Evolutionary conservation across 2,888 invertebrate species (phyloP).

Genomic region (Oligia strigilis): DNA sequence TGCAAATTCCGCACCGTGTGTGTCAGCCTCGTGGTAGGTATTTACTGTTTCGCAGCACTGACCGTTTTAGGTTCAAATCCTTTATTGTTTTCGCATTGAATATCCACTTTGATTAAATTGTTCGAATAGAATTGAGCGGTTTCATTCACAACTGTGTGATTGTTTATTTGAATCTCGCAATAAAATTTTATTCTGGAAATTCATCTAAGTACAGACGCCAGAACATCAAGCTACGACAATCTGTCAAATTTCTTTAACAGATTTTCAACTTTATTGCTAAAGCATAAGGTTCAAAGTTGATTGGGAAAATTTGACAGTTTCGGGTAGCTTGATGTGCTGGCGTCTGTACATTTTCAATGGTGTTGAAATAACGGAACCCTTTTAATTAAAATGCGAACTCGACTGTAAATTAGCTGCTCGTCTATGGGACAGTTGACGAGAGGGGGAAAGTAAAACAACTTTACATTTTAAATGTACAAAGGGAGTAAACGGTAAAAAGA

Average conservation of each 20-base stretch:
- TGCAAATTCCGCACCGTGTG: conserved; percentile 28
- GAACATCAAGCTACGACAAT: no score
- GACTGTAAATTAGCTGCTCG: conserved; percentile 72
- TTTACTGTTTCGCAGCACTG: conserved; percentile 23
- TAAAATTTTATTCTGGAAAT: conserved; percentile 28
- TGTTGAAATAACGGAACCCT: conserved; percentile 64
- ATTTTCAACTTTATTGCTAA: no score
- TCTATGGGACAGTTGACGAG: conserved; percentile 68
- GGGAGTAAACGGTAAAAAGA: not conserved
- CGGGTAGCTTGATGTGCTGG: no score
- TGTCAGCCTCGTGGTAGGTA: conserved; percentile 26
- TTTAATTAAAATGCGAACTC: conserved; percentile 76
- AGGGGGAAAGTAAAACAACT: conserved; percentile 40
- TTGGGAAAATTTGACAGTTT: no score
- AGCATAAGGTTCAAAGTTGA: no score
- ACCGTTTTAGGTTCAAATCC: conserved; percentile 26
- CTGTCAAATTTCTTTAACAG: no score
- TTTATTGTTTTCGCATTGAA: conserved; percentile 22
- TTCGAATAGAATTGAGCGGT: conserved; percentile 15
- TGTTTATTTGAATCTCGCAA: conserved; percentile 11
- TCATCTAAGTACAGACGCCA: conserved; percentile 16
- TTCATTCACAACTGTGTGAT: conserved; percentile 7
- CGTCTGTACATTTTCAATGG: conserved; percentile 21
- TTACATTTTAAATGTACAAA: conserved; percentile 14
- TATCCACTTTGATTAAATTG: conserved; percentile 30